Base-by-base conservation (phyloP, 2,113 vertebrate genomes). In the Brachyistius frenatus region DNA sequence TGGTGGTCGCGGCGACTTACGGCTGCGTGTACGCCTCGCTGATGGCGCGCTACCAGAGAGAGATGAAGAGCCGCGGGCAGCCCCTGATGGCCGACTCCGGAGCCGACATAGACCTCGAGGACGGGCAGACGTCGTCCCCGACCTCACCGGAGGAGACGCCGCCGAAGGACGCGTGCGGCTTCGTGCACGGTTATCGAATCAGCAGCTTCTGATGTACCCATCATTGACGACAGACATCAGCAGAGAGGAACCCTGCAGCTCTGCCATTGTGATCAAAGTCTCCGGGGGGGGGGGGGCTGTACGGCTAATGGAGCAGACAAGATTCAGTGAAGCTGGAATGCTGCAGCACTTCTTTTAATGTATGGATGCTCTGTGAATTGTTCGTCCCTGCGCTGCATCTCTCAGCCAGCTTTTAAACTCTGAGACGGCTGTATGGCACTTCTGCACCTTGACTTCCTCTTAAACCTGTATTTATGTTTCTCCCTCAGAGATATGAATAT, bases 21-120 rank as follows among this genome's bases (percentile, higher is more conserved):
- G 97, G 98, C 2, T 99, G 97, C 57, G 94, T 99, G 83, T 99
- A 99, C 0, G 97, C 97, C 72, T 97, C 94, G 9, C 93, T 99
- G 66, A 97, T 97, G 95, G 97, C 97, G n/a, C 95, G 96, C 54
- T 96, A 98, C 88, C 97, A 99, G 81, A 94, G 95, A 60, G 94
- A 97, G 90, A 85, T 96, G 84, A 97, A 95, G 86, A 96, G 93
- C 77, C 95, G 96, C 0, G 88, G 92, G 39, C 96, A 95, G 89
- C 96, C 96, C 0, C 92, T 98, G 55, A 97, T 97, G 95, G 95
- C 95, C 0, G 96, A 96, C 66, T 88, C 67, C 33, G 93, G 91
- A 78, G 81, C 70, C 9, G 93, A 90, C 67, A 93, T 89, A 0
- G 90, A 94, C 73, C 7, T 54, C 2, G 89, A 92, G 77, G 88